phyloP scores from a whole-genome alignment of 2,113 vertebrate species.

The Mus musculus region DNA sequence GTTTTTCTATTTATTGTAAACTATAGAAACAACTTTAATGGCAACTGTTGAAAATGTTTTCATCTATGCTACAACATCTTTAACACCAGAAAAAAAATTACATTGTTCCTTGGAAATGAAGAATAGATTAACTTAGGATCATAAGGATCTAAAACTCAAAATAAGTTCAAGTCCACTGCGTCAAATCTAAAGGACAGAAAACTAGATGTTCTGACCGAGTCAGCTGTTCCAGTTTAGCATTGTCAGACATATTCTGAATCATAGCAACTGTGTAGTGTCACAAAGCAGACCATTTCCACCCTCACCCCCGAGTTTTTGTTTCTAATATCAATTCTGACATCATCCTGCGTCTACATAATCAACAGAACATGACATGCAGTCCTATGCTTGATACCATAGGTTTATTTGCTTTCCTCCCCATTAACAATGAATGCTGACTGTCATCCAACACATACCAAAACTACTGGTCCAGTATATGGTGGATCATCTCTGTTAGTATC shows the following conservation, averaged over 20 bases:
- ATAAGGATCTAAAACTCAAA: neutral
- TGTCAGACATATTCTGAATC: neutral
- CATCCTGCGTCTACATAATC: neutral
- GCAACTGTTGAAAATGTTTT: slow-evolving; percentile 27
- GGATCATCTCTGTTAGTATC: slow-evolving; percentile 77
- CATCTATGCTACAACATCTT: neutral
- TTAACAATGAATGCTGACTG: neutral
- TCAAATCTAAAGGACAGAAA: neutral
- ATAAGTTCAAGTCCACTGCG: neutral
- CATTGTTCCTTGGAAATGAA: neutral
- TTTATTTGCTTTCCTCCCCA: neutral
- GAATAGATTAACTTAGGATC: neutral
- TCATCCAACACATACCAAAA: slow-evolving; percentile 80
- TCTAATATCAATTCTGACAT: neutral
- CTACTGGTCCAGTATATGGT: slow-evolving; percentile 83
- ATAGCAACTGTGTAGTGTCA: neutral
- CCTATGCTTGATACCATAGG: neutral
- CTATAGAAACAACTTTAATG: slow-evolving; percentile 21
- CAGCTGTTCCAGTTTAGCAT: neutral
- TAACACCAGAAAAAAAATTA: slow-evolving; percentile 15
- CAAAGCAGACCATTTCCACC: neutral
- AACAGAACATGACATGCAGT: neutral
- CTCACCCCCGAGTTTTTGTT: neutral
- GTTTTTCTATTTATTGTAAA: slow-evolving; percentile 4
- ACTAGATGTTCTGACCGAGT: neutral